Conservation (phyloP, 92 coral and sea anemone genomes). For the Metridium senile region DNA sequence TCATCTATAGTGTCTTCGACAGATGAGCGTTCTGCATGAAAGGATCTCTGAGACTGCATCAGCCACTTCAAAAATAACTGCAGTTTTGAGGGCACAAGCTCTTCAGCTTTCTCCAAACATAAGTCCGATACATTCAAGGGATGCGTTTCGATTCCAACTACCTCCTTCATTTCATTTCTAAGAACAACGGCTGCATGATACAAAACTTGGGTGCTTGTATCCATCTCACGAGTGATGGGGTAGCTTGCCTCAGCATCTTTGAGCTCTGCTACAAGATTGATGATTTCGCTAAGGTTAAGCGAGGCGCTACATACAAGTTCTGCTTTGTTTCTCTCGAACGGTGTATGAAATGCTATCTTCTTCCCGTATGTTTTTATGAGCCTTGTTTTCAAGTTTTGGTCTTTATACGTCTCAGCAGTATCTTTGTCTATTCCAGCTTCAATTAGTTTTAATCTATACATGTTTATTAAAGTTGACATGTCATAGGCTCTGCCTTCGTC, state of each 20-base stretch:
- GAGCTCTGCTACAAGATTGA: constrained; percentile 28
- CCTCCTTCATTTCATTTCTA: constrained; percentile 14
- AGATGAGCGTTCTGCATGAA: neutral
- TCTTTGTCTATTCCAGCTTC: constrained; percentile 22
- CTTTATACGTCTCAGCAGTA: constrained; percentile 17
- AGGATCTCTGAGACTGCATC: constrained; percentile 11
- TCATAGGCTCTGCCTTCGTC: constrained; percentile 30
- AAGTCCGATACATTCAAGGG: constrained; percentile 25
- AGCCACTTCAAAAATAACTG: constrained; percentile 13
- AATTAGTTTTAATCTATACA: neutral
- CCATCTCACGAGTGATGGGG: neutral
- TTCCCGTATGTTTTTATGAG: neutral
- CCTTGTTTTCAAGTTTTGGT: constrained; percentile 24
- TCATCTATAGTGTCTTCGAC: neutral
- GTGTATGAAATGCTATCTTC: constrained; percentile 19
- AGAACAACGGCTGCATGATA: constrained; percentile 22
- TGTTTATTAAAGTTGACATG: constrained; percentile 14
- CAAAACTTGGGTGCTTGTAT: neutral
- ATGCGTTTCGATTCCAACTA: constrained; percentile 9
- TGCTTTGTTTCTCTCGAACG: constrained; percentile 1
- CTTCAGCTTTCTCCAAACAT: constrained; percentile 4
- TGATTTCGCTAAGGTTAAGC: constrained; percentile 26
- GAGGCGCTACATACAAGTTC: constrained; percentile 25
- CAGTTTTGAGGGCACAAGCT: constrained; percentile 7
- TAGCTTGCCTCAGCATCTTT: neutral